Percentiles rank a stretch among this genome's conserved stretches.
Conservation (phyloP, 2,888 invertebrate species). For the Bellardia pandia region DNA sequence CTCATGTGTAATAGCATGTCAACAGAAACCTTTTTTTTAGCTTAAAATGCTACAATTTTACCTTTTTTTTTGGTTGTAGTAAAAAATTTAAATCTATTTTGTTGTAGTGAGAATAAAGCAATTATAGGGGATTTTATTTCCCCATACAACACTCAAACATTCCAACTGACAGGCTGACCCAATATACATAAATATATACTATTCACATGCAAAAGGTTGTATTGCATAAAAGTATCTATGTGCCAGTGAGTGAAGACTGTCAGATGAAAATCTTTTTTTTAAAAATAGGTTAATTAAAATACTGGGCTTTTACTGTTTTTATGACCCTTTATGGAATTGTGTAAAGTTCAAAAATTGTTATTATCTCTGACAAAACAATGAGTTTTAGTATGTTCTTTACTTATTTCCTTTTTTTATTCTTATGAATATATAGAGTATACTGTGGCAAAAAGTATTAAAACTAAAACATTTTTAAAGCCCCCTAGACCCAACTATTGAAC, state of each 20-base stretch:
- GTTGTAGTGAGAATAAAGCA: constrained; percentile 42
- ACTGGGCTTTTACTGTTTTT: constrained; percentile 74
- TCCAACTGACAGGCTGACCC: background rate
- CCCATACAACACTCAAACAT: background rate
- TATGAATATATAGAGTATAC: background rate
- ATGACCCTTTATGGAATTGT: constrained; percentile 75
- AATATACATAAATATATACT: background rate
- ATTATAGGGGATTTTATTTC: constrained; percentile 58
- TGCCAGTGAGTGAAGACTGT: constrained; percentile 21
- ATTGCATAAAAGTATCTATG: background rate
- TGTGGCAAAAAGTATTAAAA: constrained; percentile 19
- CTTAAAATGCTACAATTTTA: constrained; percentile 20
- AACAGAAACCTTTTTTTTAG: constrained; percentile 43
- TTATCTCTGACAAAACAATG: constrained; percentile 50
- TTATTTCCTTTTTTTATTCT: background rate
- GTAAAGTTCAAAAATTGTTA: constrained; percentile 64
- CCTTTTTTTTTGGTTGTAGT: constrained; percentile 42
- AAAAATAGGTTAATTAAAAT: constrained; percentile 78
- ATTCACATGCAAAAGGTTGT: background rate
- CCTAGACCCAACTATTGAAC: constrained; percentile 6
- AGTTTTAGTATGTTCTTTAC: background rate
- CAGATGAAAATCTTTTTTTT: constrained; percentile 60
- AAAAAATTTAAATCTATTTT: constrained; percentile 20
- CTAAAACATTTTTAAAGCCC: constrained; percentile 36
- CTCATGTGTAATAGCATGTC: constrained; percentile 47